Conservation (phyloP, 2,113 vertebrate species). For the Xyrauchen texanus region DNA sequence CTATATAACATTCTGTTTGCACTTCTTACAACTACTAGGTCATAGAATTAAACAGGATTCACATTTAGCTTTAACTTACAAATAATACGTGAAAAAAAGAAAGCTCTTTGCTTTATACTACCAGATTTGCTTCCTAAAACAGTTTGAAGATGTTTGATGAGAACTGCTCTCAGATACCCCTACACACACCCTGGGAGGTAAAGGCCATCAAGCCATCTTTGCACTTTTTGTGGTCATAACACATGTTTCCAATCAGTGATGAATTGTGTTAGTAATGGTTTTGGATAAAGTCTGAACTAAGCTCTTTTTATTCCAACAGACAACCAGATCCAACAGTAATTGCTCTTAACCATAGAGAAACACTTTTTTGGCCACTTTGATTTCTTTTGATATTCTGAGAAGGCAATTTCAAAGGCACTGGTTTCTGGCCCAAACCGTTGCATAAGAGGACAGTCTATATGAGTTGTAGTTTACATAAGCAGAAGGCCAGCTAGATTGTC, state of each 20-base stretch:
- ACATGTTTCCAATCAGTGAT: constrained; percentile 33
- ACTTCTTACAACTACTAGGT: background rate
- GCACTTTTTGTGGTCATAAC: background rate
- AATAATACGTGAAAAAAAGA: background rate
- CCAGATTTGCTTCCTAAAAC: background rate
- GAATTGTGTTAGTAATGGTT: constrained; percentile 11
- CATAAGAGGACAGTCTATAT: too few relatives aligned
- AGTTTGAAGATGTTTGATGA: too few relatives aligned
- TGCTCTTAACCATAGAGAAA: background rate
- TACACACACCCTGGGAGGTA: background rate
- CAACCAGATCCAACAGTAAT: background rate
- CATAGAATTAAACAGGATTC: background rate
- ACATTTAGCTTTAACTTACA: background rate
- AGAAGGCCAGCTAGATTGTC: background rate
- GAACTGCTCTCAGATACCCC: background rate
- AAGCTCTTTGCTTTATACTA: background rate
- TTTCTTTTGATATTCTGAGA: too few relatives aligned
- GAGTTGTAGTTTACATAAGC: background rate
- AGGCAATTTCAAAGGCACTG: too few relatives aligned
- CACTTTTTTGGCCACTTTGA: too few relatives aligned
- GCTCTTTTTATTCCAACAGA: background rate
- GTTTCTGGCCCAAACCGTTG: too few relatives aligned
- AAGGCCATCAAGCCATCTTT: background rate
- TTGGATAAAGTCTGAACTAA: background rate
- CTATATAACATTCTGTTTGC: too few relatives aligned